Base-by-base conservation (phyloP, 37 sponge, comb jelly and placozoan species). In the Mnemiopsis leidyi region DNA sequence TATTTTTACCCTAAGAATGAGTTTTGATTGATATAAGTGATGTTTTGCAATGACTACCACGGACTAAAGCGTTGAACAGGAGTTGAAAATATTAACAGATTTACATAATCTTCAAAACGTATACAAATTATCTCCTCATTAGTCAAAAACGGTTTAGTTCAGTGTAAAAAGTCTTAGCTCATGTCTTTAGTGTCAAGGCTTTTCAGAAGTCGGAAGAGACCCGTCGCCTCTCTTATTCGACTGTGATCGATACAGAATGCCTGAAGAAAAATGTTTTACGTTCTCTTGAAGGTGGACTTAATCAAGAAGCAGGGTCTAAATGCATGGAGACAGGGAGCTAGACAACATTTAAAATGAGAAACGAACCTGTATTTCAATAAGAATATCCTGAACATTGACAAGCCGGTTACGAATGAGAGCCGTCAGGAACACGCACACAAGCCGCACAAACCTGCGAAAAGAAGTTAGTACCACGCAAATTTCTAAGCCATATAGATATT, bases 351-450 rank as follows among this genome's bases (percentile, higher is more conserved):
- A 48, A 48, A 48, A 48, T 48, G 61, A 48, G 5, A 48, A 13
- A 82, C 90, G 16, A 38, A 85, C 90, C 90, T 85, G 90, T 85
- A 85, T 85, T 37, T 85, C 90, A 85, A 85, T 85, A 61, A 85
- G 90, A 2, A 85, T 85, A 39, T 85, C 90, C 90, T 85, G 90
- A n/a, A 85, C 90, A 33, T 85, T 85, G 0, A 85, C 90, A 2
- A 85, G 90, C 26, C 90, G 2, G 94, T 98, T 98, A 61, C 99
- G 95, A 0, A 98, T 98, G 28, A 98, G 96, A 68, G 97, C 97
- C 71, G 97, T 97, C 36, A 98, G 93, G 69, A 98, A 98, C 69
- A 98, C 99, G 93, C 99, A 98, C 1, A 97, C 90, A 0, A 85
- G 61, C 40, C 90, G 23, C 26, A 85, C 90, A 39, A 85, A 85